Conservation (phyloP, 2,797 vertebrate species). For the Cirrhinus mrigala region DNA sequence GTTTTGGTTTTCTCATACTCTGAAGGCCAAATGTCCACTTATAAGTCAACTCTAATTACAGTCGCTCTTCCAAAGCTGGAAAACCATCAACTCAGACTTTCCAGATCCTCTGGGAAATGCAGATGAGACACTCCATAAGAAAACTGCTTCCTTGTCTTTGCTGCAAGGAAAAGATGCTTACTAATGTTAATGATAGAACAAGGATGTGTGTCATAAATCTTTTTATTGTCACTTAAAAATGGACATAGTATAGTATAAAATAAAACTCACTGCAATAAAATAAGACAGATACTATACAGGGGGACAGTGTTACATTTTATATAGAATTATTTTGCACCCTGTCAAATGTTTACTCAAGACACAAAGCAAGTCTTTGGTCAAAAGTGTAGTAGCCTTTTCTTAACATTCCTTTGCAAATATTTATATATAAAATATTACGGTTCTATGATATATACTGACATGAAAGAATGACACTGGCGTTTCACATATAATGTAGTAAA, state of each 20-base stretch:
- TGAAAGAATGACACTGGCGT: slow-evolving; percentile 7
- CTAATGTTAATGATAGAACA: not conserved
- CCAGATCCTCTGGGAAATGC: not conserved
- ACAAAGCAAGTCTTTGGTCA: slow-evolving; percentile 22
- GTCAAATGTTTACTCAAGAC: slow-evolving; percentile 23
- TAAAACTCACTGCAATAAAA: slow-evolving; percentile 11
- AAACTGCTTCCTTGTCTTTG: not conserved
- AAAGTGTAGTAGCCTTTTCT: not conserved
- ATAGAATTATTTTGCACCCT: not conserved
- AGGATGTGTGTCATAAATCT: not conserved
- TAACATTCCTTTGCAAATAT: not conserved
- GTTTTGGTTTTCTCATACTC: not conserved
- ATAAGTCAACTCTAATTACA: not conserved
- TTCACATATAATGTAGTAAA: not conserved
- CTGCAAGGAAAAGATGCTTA: not conserved
- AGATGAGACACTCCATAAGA: not conserved
- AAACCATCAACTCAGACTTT: not conserved
- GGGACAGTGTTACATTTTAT: not conserved
- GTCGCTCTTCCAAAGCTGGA: not conserved
- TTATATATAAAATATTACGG: not conserved
- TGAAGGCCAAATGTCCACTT: not conserved
- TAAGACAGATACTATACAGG: not conserved
- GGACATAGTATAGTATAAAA: slow-evolving; percentile 16
- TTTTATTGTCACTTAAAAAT: slow-evolving; percentile 35
- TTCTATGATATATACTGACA: slow-evolving; percentile 16